Percentiles rank a stretch among this genome's conserved stretches.
phyloP scores from a whole-genome alignment of 1,140 invertebrate genomes.

The Trichonephila clavipes region DNA sequence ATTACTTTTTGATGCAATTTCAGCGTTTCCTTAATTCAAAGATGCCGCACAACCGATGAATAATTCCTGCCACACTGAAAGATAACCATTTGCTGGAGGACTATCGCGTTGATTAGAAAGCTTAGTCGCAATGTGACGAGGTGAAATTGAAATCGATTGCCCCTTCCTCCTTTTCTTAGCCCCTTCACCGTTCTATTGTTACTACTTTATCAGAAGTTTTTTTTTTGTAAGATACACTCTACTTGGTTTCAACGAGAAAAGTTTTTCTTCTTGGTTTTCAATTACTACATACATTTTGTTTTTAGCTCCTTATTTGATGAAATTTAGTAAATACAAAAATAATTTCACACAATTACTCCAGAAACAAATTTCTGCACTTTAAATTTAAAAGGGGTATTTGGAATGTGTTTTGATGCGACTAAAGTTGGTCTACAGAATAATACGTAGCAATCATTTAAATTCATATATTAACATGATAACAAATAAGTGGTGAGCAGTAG shows the following conservation, averaged over 20 bases:
- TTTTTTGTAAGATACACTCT: not conserved
- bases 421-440: no score
- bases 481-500: no score
- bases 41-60: slow-evolving; percentile 24
- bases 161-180: not conserved
- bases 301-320: no score
- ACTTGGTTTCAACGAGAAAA: not conserved
- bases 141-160: slow-evolving; percentile 57
- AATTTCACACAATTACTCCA: no score
- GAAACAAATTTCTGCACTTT: no score
- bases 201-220: not conserved
- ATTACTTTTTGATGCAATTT: slow-evolving; percentile 74
- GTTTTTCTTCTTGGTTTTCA: no score
- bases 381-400: no score
- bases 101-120: slow-evolving; percentile 53
- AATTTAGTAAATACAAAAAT: no score
- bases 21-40: slow-evolving; percentile 59
- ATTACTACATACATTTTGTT: no score
- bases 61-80: slow-evolving; percentile 33
- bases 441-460: no score
- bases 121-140: slow-evolving; percentile 42
- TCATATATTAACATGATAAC: no score
- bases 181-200: not conserved
- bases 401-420: no score
- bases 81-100: slow-evolving; percentile 34